Percentiles rank a stretch among this genome's conserved stretches.
These are phyloP conservation scores for Peromyscus polionotus DNA, from an alignment of 2,113 vertebrate species.

Conservation along the genomic window DNA sequence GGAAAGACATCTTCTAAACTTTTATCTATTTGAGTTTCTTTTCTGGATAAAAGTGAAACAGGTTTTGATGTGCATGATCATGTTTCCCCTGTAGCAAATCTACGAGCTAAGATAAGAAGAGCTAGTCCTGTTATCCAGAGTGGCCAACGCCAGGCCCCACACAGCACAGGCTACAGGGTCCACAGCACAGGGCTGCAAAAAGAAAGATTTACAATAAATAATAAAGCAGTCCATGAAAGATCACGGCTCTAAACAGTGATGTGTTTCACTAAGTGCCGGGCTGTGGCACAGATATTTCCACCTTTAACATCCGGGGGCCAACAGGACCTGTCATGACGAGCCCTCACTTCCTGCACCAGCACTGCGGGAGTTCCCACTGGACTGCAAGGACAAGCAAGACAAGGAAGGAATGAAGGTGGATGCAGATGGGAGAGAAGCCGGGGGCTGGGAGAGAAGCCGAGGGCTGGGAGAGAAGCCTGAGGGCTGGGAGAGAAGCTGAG, in stretches of 20 bases:
- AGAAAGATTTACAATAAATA: slow-evolving; percentile 73
- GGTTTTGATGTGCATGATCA: not conserved
- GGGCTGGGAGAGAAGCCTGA: not conserved
- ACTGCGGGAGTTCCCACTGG: not conserved
- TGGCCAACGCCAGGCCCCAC: not conserved
- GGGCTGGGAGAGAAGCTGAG: too few relatives aligned
- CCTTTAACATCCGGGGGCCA: slow-evolving; percentile 43
- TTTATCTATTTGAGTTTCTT: not conserved
- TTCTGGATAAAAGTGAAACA: not conserved
- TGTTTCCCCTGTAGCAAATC: slow-evolving; percentile 23
- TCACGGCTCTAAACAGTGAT: slow-evolving; percentile 50
- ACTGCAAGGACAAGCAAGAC: not conserved
- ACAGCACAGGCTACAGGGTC: not conserved
- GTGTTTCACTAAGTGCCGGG: slow-evolving; percentile 58
- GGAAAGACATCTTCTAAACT: not conserved
- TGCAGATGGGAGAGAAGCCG: not conserved
- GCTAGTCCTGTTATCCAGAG: not conserved
- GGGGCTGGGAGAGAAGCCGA: not conserved
- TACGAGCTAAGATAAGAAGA: not conserved
- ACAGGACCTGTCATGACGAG: not conserved
- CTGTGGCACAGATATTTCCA: slow-evolving; percentile 41
- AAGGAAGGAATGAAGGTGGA: not conserved
- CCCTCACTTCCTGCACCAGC: not conserved
- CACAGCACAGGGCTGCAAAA: not conserved
- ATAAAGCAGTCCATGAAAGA: slow-evolving; percentile 64